Evolutionary conservation across 92 coral and sea anemone genomes (phyloP).

Genomic region (Desmophyllum pertusum): DNA sequence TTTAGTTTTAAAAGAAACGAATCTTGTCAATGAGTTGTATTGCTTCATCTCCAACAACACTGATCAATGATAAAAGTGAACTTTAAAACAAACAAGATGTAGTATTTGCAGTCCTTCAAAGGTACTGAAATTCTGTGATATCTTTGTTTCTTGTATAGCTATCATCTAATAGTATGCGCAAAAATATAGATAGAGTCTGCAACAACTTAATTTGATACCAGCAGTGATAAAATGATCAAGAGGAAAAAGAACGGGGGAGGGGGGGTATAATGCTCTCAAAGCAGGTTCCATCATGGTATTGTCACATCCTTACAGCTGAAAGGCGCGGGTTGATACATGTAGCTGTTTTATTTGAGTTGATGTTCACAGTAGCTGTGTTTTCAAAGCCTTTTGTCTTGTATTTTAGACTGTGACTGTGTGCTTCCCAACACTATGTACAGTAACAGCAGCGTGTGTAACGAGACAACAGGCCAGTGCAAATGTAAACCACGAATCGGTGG

Average conservation of each 20-base stretch:
- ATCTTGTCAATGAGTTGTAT: not conserved
- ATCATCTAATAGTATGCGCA: no score
- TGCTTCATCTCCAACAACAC: not conserved
- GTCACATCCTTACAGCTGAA: not conserved
- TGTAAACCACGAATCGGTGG: conserved; percentile 89
- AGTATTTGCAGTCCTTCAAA: no score
- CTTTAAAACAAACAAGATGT: no score
- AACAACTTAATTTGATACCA: not conserved
- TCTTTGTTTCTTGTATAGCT: no score
- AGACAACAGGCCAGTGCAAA: conserved; percentile 78
- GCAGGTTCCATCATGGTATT: not conserved
- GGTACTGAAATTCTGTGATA: no score
- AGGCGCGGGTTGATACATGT: not conserved
- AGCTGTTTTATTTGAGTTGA: not conserved
- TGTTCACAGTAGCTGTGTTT: not conserved
- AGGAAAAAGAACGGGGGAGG: not conserved
- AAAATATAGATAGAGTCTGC: no score
- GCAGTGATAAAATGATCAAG: not conserved
- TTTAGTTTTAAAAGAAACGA: not conserved
- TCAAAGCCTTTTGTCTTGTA: not conserved
- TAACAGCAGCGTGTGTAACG: conserved; percentile 82
- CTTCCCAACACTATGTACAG: conserved; percentile 81
- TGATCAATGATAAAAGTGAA: not conserved
- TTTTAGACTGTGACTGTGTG: conserved; percentile 85
- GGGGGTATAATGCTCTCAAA: not conserved